Evolutionary conservation across 2,797 vertebrate species (phyloP), one percentile per base, ranked within the genome.

Genomic region (Enteromius viviparus): DNA sequence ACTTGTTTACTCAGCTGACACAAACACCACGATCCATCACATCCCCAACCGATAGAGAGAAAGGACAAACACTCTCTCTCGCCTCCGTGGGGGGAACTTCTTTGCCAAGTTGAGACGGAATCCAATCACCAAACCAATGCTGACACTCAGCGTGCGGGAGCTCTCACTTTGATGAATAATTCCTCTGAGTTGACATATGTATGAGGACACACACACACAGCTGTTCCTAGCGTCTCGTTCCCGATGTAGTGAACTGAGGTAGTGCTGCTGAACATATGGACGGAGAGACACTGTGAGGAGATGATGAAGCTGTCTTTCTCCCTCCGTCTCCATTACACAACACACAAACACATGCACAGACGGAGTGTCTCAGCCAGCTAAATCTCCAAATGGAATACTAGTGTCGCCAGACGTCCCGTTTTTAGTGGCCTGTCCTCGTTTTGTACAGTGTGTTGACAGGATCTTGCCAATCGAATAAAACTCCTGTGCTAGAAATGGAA

Each of bases 111-210:
- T 84, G 51, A 81, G 76, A 82, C 17, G 9, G 29, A 82, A 66
- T 66, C 76, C 76, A 85, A 75, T 79, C 80, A 79, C 78, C 53
- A 64, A 80, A 81, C 64, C 78, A 76, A 58, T 49, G 71, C 80
- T 78, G 80, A 66, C 34, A 34, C 80, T 79, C 68, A 68, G 60
- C n/a, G 55, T 66, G 76, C 80, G 32, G 51, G n/a, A 80, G 47
- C 81, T 62, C 70, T 83, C 47, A 68, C 78, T 85, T 71, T 77
- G 80, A 87, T 87, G 76, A 87, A 83, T 83, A 83, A 85, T 87
- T 85, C 74, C 66, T 80, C 66, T 10, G 60, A 87, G 58, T 47
- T 85, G 83, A 82, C 70, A 83, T 80, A 62, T 69, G 68, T 40
- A 69, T 55, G 47, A 74, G 78, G 64, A 76, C 77, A 71, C 64